Evolutionary conservation across 2,113 vertebrate species (phyloP), one percentile per base, ranked within the genome.

Genomic region (Ardeotis arabs): DNA sequence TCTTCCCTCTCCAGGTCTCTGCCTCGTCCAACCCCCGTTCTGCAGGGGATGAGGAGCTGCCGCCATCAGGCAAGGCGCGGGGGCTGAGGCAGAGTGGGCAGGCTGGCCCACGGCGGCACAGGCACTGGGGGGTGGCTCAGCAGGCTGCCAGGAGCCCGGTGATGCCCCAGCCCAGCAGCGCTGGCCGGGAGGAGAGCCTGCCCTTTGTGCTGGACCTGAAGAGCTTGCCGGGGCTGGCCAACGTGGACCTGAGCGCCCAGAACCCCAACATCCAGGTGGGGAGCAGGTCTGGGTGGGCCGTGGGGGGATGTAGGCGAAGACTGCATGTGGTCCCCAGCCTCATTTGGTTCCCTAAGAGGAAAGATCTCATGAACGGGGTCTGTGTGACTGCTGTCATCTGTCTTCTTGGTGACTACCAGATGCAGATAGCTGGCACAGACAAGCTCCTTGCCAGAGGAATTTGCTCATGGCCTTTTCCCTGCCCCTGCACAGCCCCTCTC

Each of bases 261-360:
- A 99, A 99, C 91, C 99, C 99, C 53, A 99, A 99, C 72, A 99
- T 99, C 96, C 99, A 99, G 98, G 99, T 99, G 67, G 95, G 98
- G 52, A 35, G 14, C 17, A 7, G 35, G 22, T 76, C 70, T 85
- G 50, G 16, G 50, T 3, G 5, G 52, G 47, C 56, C 0, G 1
- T 0, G 1, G 39, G 56, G 28, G 58, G 8, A n/a, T 82, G 44
- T 1, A 1, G 18, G 9, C 5, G 4, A 55, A 35, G 0, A 0
- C 19, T 1, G 2, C 14, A 1, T 66, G 35, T 52, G 53, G 10
- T 92, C 27, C 56, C 10, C 63, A 59, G 55, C n/a, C 29, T 80
- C 33, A 4, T 29, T 77, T 91, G 12, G 12, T 56, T 86, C 44
- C 59, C n/a, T 66, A 47, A 84, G 67, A 81, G 73, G 64, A 82